Evolutionary conservation across 2,797 vertebrate genomes (phyloP).

Genomic region (Leptatherina wallacei): DNA sequence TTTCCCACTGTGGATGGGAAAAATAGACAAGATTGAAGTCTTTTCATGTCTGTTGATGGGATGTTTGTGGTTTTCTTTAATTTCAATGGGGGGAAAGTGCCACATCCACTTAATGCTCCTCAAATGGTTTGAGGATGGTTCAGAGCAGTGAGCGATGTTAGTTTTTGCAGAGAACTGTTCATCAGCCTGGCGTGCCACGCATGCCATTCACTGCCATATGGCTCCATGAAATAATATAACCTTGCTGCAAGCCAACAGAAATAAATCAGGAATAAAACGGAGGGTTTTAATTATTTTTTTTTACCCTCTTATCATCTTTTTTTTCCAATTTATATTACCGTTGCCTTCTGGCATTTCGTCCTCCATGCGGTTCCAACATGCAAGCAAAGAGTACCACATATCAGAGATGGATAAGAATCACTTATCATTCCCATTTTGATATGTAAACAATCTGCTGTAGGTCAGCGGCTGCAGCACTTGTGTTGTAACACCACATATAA

Average conservation of each 20-base stretch:
- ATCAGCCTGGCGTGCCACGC: conserved; percentile 30
- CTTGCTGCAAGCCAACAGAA: conserved; percentile 46
- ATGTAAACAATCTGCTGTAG: conserved; percentile 73
- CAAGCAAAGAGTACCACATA: conserved; percentile 47
- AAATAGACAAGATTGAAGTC: conserved; percentile 40
- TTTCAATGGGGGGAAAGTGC: conserved; percentile 63
- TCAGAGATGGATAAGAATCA: conserved; percentile 61
- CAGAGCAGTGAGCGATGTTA: conserved; percentile 16
- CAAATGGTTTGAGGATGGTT: conserved; percentile 13
- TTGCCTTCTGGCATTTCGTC: conserved; percentile 38
- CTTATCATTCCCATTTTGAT: conserved; percentile 57
- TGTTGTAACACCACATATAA: conserved; percentile 63
- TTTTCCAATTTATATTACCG: conserved; percentile 45
- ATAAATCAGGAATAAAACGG: conserved; percentile 14
- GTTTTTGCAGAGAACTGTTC: conserved; percentile 46
- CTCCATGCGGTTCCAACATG: conserved; percentile 29
- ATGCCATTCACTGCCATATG: conserved; percentile 28
- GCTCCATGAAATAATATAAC: conserved; percentile 22
- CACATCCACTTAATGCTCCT: conserved; percentile 57
- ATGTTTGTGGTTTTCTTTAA: conserved; percentile 63
- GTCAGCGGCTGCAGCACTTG: conserved; percentile 65
- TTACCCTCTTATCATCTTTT: conserved; percentile 43
- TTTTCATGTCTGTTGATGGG: conserved; percentile 50
- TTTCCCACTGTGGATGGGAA: conserved; percentile 21
- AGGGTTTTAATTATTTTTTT: conserved; percentile 37